Conservation (phyloP, 2,113 vertebrate species). For the Calyptomena viridis region DNA sequence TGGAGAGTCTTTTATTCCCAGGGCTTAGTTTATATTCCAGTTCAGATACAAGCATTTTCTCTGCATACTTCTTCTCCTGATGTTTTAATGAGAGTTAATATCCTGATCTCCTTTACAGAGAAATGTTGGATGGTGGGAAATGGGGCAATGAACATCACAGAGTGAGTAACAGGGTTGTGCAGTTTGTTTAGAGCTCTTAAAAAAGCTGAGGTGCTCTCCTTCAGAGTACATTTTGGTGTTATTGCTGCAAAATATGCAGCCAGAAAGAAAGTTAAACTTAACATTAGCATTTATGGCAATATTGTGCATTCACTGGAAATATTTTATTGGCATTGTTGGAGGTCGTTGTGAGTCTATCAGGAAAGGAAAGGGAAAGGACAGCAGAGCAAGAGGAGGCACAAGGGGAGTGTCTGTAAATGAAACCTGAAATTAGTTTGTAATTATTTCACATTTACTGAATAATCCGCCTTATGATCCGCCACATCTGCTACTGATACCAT, state of each 20-base stretch:
- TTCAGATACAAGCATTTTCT: not conserved
- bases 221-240: not conserved
- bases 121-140: not conserved
- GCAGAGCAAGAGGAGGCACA: not conserved
- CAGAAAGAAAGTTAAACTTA: not conserved
- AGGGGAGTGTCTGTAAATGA: not conserved
- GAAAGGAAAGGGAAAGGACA: not conserved
- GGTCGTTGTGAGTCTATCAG: not conserved
- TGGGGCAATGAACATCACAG: not conserved
- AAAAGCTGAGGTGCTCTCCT: not conserved
- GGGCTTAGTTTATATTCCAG: not conserved
- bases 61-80: not conserved
- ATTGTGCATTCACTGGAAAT: not conserved
- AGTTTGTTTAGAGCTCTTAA: not conserved
- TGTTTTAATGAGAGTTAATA: constrained; percentile 6
- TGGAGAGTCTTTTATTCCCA: not conserved
- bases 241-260: not conserved
- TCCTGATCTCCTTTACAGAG: not conserved
- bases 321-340: not conserved
- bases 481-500: not conserved
- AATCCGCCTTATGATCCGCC: not conserved
- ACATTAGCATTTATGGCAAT: not conserved
- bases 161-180: not conserved
- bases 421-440: not conserved
- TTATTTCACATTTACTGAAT: not conserved